phyloP scores from a whole-genome alignment of 2,113 vertebrate genomes.

The Prionailurus viverrinus region DNA sequence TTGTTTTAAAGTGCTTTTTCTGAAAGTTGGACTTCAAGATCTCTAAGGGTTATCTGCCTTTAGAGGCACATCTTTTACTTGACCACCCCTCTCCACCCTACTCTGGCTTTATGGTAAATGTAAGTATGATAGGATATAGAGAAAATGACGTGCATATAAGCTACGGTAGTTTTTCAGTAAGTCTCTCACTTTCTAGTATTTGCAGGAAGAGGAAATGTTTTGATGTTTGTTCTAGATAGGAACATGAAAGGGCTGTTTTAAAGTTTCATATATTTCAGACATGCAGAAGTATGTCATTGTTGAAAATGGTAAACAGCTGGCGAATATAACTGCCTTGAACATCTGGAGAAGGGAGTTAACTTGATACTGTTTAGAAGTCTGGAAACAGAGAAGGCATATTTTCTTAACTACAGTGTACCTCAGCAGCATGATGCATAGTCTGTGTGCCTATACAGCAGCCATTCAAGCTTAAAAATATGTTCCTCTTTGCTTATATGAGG shows the following conservation, averaged over 20 bases:
- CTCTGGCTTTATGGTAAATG: not conserved
- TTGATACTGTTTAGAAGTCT: constrained; percentile 14
- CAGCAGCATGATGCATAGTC: not conserved
- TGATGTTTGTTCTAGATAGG: constrained; percentile 30
- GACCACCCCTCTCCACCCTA: not conserved
- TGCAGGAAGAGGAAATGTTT: constrained; percentile 56
- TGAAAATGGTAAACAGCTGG: constrained; percentile 38
- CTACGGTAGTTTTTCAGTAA: not conserved
- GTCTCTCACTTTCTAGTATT: not conserved
- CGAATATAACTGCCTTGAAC: constrained; percentile 33
- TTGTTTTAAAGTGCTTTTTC: not conserved
- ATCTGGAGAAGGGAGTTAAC: constrained; percentile 38
- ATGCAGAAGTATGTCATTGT: constrained; percentile 3
- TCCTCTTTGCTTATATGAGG: constrained; percentile 36
- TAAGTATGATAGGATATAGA: not conserved
- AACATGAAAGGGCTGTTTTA: constrained; percentile 54
- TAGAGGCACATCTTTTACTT: not conserved
- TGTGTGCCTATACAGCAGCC: not conserved
- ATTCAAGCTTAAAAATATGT: constrained; percentile 16
- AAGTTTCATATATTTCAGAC: constrained; percentile 64
- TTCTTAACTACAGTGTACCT: constrained; percentile 2
- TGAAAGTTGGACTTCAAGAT: not conserved
- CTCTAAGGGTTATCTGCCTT: not conserved
- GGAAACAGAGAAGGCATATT: constrained; percentile 22
- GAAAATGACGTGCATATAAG: not conserved